Conservation (phyloP, 2,888 invertebrate species). For the Eupithecia subumbrata region DNA sequence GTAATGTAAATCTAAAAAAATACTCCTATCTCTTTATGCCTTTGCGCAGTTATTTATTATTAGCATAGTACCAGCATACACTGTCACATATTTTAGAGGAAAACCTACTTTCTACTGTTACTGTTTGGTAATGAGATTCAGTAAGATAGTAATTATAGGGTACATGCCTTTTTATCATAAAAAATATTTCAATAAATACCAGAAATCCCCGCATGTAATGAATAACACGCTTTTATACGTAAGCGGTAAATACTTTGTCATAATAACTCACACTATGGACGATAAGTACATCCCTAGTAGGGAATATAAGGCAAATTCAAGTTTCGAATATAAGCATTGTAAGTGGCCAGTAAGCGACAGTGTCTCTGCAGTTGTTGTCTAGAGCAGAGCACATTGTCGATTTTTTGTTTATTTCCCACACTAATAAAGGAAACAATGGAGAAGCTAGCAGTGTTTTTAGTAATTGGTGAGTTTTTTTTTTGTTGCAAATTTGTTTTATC, state of each 20-base stretch:
- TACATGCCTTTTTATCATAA: neutral
- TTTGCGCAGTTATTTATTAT: neutral
- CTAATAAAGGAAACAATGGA: slow-evolving; percentile 51
- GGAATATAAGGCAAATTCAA: slow-evolving; percentile 21
- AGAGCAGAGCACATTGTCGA: slow-evolving; percentile 28
- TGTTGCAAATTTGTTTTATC: neutral
- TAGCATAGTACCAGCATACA: neutral
- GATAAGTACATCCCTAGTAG: slow-evolving; percentile 18
- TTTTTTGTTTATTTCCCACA: slow-evolving; percentile 7
- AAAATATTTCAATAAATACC: neutral
- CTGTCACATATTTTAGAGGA: neutral
- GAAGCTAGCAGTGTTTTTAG: slow-evolving; percentile 52
- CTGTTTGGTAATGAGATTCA: neutral
- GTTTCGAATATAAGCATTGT: slow-evolving; percentile 30
- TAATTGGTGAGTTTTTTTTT: slow-evolving; percentile 57
- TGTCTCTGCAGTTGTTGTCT: slow-evolving; percentile 30
- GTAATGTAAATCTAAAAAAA: too few relatives aligned
- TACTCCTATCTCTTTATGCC: neutral
- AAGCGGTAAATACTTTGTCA: slow-evolving; percentile 15
- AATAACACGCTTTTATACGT: neutral
- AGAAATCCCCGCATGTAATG: slow-evolving; percentile 8
- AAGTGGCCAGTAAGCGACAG: slow-evolving; percentile 23
- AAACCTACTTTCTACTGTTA: neutral
- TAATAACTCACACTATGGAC: neutral
- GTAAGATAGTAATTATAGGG: neutral